Evolutionary conservation across 2,113 vertebrate species (phyloP).

Genomic region (Chrysochloris asiatica): DNA sequence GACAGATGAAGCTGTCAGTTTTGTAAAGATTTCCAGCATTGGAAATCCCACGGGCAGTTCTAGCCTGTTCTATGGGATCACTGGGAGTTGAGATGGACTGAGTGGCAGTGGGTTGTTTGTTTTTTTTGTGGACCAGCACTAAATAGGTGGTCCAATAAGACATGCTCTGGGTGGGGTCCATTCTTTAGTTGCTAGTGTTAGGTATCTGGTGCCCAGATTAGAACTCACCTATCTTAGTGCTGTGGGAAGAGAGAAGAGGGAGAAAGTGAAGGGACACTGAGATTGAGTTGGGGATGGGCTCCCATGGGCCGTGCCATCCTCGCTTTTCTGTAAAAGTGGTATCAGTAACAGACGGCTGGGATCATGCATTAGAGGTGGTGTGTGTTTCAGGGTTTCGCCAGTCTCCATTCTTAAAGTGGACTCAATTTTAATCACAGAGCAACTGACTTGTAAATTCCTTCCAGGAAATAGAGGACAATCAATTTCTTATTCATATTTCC

Average conservation of each 20-base stretch:
- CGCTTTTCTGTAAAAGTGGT: not conserved
- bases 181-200: not conserved
- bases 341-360: not conserved
- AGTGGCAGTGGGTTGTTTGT: too few species aligned
- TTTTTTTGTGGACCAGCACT: not conserved
- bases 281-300: not conserved
- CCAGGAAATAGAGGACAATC: slow-evolving; percentile 37
- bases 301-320: not conserved
- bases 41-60: too few species aligned
- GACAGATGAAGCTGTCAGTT: too few species aligned
- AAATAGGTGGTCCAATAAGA: not conserved
- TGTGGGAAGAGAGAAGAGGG: not conserved
- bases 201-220: not conserved
- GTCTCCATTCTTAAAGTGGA: not conserved
- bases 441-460: slow-evolving; percentile 39
- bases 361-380: not conserved
- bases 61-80: too few species aligned
- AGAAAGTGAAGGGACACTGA: not conserved
- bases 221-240: too few species aligned
- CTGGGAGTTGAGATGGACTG: too few species aligned
- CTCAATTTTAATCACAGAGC: slow-evolving; percentile 10
- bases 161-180: not conserved
- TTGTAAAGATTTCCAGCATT: too few species aligned
- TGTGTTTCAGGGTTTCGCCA: not conserved
- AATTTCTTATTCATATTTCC: not conserved